These are phyloP conservation scores for Cepphus grylle DNA, from an alignment of 2,113 vertebrate genomes.

Conservation along the genomic window DNA sequence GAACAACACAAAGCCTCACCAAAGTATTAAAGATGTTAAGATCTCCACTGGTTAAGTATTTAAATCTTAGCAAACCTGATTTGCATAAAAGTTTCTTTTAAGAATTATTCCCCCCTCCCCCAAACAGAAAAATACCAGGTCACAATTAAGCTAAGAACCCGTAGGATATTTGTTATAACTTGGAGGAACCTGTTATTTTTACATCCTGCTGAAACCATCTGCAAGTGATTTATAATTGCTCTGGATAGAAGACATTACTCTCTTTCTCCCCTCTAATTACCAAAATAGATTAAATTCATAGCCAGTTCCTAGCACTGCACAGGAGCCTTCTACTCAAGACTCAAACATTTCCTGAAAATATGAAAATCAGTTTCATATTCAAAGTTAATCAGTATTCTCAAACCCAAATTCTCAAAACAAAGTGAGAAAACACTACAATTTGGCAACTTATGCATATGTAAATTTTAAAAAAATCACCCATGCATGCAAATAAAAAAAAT, in stretches of 20 bases:
- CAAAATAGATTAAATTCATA: not conserved
- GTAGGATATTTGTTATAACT: not conserved
- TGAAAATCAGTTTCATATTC: not conserved
- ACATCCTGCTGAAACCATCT: constrained; percentile 29
- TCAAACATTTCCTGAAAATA: not conserved
- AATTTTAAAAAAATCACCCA: not conserved
- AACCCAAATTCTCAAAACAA: not conserved
- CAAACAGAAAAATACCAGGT: not conserved
- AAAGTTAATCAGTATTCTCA: not conserved
- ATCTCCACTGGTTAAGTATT: not conserved
- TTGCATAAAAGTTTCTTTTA: not conserved
- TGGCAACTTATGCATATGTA: not conserved
- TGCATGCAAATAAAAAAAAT: not conserved
- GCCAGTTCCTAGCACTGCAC: not conserved
- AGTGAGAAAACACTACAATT: not conserved
- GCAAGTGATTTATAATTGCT: constrained; percentile 30
- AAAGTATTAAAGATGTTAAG: not conserved
- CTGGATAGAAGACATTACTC: not conserved
- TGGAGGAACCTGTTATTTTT: constrained; percentile 31
- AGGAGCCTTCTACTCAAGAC: not conserved
- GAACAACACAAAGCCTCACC: not conserved
- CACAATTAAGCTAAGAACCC: not conserved
- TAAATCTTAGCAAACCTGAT: not conserved
- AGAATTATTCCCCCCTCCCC: not conserved
- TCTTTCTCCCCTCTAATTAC: constrained; percentile 15